Evolutionary conservation across 2,888 invertebrate genomes (phyloP).

Genomic region (Hipparchia sbordonii): DNA sequence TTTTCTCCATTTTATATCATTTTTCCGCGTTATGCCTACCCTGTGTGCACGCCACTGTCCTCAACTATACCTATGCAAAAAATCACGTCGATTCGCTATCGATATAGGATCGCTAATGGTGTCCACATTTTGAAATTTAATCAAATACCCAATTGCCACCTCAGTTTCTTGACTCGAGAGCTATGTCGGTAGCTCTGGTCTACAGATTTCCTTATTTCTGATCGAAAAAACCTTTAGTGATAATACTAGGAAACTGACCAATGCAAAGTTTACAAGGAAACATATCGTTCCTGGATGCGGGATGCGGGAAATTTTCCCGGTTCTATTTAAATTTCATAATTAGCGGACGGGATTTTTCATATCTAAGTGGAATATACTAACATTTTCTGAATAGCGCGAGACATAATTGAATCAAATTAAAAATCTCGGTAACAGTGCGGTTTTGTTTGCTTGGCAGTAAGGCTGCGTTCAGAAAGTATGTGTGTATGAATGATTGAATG

Average conservation of each 20-base stretch:
- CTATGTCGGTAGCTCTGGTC: too few species aligned
- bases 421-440: background rate
- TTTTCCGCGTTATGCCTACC: too few species aligned
- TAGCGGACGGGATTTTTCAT: background rate
- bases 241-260: background rate
- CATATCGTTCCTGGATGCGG: background rate
- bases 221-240: too few species aligned
- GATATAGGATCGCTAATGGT: too few species aligned
- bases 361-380: constrained; percentile 2
- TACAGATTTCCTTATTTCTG: too few species aligned
- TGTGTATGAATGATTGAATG: background rate
- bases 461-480: background rate
- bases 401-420: constrained; percentile 6
- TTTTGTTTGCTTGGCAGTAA: background rate
- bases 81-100: too few species aligned
- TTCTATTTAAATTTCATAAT: background rate
- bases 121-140: too few species aligned
- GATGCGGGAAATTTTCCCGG: constrained; percentile 1
- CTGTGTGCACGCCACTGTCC: too few species aligned
- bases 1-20: too few species aligned
- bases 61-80: too few species aligned
- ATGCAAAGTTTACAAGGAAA: background rate
- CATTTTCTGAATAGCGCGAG: background rate
- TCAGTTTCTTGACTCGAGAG: too few species aligned
- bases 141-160: too few species aligned